These are phyloP conservation scores for Venustaconcha ellipsiformis DNA, from an alignment of 1,140 invertebrate species.

Conservation along the genomic window DNA sequence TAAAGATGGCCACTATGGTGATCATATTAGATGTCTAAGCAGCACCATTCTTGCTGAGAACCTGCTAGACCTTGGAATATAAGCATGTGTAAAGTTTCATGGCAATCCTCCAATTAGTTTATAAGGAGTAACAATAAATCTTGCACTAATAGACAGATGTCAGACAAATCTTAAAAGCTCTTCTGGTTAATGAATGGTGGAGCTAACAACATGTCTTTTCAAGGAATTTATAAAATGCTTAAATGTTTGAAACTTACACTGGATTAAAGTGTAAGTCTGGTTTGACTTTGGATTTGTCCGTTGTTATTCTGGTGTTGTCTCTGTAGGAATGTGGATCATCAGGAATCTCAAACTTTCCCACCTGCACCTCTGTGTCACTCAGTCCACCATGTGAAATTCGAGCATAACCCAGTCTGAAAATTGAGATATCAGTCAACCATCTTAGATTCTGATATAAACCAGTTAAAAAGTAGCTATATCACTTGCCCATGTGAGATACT, in stretches of 20 bases:
- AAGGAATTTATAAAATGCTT: neutral
- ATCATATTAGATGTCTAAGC: too few species aligned
- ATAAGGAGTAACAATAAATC: too few species aligned
- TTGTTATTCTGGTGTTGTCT: slow-evolving; percentile 54
- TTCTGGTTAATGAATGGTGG: neutral
- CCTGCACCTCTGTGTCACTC: slow-evolving; percentile 69
- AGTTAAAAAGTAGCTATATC: slow-evolving; percentile 40
- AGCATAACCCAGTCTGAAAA: slow-evolving; percentile 65
- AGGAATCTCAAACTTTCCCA: slow-evolving; percentile 67
- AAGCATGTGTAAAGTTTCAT: too few species aligned
- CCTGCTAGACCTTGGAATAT: too few species aligned
- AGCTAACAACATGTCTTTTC: neutral
- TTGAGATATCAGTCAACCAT: too few species aligned
- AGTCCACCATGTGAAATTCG: slow-evolving; percentile 67
- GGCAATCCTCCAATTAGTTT: too few species aligned
- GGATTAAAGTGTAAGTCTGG: slow-evolving; percentile 47
- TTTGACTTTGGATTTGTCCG: slow-evolving; percentile 42
- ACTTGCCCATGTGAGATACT: too few species aligned
- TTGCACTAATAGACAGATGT: neutral
- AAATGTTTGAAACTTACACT: slow-evolving; percentile 42
- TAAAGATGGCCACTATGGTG: too few species aligned
- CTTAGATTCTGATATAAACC: slow-evolving; percentile 55
- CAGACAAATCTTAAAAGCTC: neutral
- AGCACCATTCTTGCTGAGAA: too few species aligned
- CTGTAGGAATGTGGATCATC: slow-evolving; percentile 45